phyloP scores from a whole-genome alignment of 2,113 vertebrate species.

The Laticauda laticaudata region DNA sequence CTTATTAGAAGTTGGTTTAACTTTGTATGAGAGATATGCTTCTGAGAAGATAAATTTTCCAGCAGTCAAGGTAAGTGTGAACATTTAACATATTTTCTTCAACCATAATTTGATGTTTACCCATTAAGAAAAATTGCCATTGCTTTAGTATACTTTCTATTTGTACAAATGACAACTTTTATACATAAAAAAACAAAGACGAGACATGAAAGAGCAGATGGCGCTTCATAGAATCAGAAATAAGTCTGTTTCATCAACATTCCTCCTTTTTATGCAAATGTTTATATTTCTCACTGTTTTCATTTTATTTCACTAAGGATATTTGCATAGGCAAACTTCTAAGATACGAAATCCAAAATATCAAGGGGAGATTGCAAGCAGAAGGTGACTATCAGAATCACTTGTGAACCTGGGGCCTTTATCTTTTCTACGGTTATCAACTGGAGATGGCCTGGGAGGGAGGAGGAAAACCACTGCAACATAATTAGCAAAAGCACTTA shows the following conservation, averaged over 20 bases:
- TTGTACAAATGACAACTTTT: constrained; percentile 60
- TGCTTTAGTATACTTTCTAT: constrained; percentile 59
- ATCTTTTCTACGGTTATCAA: not conserved
- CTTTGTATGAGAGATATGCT: not conserved
- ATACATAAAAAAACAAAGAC: constrained; percentile 66
- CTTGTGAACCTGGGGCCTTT: not conserved
- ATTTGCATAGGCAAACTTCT: constrained; percentile 63
- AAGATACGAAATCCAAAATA: constrained; percentile 21
- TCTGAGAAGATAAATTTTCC: not conserved
- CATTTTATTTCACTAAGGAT: constrained; percentile 42
- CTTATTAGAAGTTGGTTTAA: not conserved
- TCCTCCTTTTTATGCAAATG: constrained; percentile 55
- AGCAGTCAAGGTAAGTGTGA: not conserved
- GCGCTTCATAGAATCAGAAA: constrained; percentile 64
- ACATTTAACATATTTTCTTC: not conserved
- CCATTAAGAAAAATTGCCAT: constrained; percentile 35
- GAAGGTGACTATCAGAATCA: constrained; percentile 16
- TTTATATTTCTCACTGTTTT: constrained; percentile 46
- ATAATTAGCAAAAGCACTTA: not conserved
- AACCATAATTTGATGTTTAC: constrained; percentile 45
- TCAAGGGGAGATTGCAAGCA: not conserved
- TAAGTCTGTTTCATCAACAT: constrained; percentile 66
- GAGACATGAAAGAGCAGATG: constrained; percentile 70
- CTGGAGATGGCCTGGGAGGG: not conserved
- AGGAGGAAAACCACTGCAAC: not conserved